Evolutionary conservation across 2,888 invertebrate genomes (phyloP).

Genomic region (Aspidiotus rigidus): DNA sequence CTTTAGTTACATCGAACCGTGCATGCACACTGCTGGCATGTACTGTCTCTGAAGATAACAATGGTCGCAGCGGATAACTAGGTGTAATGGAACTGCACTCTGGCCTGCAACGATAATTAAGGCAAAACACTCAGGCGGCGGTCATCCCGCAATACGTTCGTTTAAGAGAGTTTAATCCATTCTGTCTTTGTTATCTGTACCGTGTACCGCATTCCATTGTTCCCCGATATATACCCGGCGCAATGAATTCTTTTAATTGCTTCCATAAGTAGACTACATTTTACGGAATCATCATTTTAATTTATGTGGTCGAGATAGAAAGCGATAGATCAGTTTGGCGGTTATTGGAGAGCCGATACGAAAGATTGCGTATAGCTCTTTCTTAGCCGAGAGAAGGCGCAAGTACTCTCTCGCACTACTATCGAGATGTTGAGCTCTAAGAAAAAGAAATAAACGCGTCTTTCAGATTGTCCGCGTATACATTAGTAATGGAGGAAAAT

Average conservation of each 20-base stretch:
- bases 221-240: slow-evolving; percentile 8
- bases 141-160: slow-evolving; percentile 14
- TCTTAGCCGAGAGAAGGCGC: no score
- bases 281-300: slow-evolving; percentile 11
- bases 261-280: slow-evolving; percentile 14
- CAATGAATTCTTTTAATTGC: slow-evolving; percentile 19
- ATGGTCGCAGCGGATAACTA: slow-evolving; percentile 13
- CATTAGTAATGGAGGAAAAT: no score
- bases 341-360: neutral
- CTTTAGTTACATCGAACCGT: slow-evolving; percentile 14
- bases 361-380: neutral
- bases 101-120: slow-evolving; percentile 17
- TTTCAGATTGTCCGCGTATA: no score
- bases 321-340: slow-evolving; percentile 3
- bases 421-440: no score
- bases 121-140: slow-evolving; percentile 20
- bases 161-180: slow-evolving; percentile 7
- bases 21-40: slow-evolving; percentile 16
- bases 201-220: slow-evolving; percentile 13
- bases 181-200: slow-evolving; percentile 17
- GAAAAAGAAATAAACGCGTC: no score
- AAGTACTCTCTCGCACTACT: no score
- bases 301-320: slow-evolving; percentile 6
- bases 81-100: slow-evolving; percentile 19
- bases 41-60: slow-evolving; percentile 15